Evolutionary conservation across 1,140 invertebrate species (phyloP).

Genomic region (Papilio xuthus): DNA sequence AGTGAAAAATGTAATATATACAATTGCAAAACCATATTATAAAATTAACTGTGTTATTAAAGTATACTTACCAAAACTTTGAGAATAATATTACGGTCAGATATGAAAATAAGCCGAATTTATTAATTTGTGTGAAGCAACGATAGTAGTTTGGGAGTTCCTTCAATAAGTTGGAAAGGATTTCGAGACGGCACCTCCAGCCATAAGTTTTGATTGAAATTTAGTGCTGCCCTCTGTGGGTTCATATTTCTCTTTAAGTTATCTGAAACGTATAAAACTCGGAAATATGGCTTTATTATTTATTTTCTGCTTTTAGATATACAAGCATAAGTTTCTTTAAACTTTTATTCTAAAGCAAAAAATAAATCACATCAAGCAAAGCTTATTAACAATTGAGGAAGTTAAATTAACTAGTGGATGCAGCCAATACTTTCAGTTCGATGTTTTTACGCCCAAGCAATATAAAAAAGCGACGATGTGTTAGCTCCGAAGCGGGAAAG

Average conservation of each 20-base stretch:
- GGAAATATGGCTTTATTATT: background rate
- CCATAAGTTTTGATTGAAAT: conserved; percentile 58
- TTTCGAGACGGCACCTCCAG: conserved; percentile 54
- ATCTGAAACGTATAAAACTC: conserved; percentile 19
- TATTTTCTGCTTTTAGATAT: background rate
- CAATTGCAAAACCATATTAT: background rate
- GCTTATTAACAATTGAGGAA: background rate
- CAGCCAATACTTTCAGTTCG: background rate
- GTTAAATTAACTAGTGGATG: conserved; percentile 7
- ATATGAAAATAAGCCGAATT: conserved; percentile 40
- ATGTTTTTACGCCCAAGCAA: conserved; percentile 2
- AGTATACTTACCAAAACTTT: background rate
- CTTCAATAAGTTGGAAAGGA: conserved; percentile 60
- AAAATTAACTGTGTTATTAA: background rate
- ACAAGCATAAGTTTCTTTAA: background rate
- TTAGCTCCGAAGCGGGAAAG: background rate
- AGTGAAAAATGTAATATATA: too few relatives aligned
- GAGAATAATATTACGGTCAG: background rate
- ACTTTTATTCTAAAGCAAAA: background rate
- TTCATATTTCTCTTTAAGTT: conserved; percentile 14
- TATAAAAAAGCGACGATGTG: conserved; percentile 2
- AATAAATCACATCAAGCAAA: background rate
- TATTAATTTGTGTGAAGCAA: conserved; percentile 48
- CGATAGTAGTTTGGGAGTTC: conserved; percentile 46
- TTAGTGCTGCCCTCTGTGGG: conserved; percentile 47